Percentiles rank a stretch among this genome's conserved stretches.
Conservation (phyloP, 2,888 invertebrate genomes). For the Aphidoletes aphidimyza region DNA sequence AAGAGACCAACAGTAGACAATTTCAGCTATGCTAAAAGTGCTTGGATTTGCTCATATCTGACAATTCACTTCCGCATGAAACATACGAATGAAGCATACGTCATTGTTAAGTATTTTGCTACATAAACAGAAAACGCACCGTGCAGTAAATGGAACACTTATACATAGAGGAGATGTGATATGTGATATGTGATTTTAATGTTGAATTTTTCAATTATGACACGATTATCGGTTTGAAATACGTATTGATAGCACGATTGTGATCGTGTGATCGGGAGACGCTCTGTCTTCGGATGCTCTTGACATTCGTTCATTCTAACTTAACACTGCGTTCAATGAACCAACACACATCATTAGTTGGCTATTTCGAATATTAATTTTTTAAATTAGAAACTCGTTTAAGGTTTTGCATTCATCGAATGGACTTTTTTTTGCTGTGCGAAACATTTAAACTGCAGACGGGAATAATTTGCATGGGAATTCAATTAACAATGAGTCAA, state of each 20-base stretch:
- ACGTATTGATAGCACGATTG: neutral
- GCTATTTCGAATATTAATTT: neutral
- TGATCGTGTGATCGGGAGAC: neutral
- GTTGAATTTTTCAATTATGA: no score
- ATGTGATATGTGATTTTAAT: neutral
- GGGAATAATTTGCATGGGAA: no score
- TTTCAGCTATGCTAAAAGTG: no score
- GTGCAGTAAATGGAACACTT: no score
- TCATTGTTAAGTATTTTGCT: neutral
- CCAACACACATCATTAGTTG: neutral
- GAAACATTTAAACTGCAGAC: no score
- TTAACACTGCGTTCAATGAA: neutral
- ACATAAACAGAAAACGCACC: neutral
- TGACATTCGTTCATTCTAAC: neutral
- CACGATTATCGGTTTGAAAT: neutral
- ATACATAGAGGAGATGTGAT: no score
- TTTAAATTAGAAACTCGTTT: neutral
- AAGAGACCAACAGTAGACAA: no score
- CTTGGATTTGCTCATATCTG: neutral
- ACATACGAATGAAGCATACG: neutral
- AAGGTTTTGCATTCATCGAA: no score
- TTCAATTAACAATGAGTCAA: no score
- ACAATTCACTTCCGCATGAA: neutral
- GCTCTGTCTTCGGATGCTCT: slow-evolving; percentile 1
- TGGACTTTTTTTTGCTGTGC: no score